Evolutionary conservation across 1,140 invertebrate genomes (phyloP), one percentile per base, ranked within the genome.

Genomic region (Diuraphis noxia): DNA sequence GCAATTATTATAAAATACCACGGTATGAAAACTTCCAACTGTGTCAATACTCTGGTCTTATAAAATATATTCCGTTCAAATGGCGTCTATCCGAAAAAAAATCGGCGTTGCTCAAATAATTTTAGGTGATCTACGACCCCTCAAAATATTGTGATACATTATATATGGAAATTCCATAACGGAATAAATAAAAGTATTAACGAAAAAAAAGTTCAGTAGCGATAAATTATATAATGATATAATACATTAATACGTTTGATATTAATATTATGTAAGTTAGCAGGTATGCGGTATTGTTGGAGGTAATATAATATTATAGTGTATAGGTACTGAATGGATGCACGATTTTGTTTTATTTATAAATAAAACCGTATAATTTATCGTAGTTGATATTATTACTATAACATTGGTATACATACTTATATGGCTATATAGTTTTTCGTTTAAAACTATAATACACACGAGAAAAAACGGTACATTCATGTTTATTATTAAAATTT

Each of bases 401-500:
- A 36, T 79, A 38, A 79, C 77, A 23, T 36, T 38, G 17, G 30
- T 0, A 13, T 72, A n/a, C 17, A 72, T 72, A 63, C 49, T 21
- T 23, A n/a, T 72, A 77, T 36, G 34, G 23, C 19, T n/a, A 72
- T 72, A 77, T 77, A 40, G 23, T 40, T 40, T 81, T 38, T 38
- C 9, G 23, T 81, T 81, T 10, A 81, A 49, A 7, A 17, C 13
- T n/a, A 72, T 72, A n/a, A n/a, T 72, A n/a, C n/a, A 72, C 10
- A n/a, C n/a, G 56, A 7, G n/a, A 63, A 72, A 72, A 72, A 72
- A 81, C 79, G 79, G 79, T 81, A 81, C 79, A 40, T 81, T 38
- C 36, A 81, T 38, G 79, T 81, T 81, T 81, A 81, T 81, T 72
- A 72, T 72, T 72, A 72, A 30, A 72, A n/a, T 72, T 72, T 72